phyloP scores from a whole-genome alignment of 1,140 invertebrate species.

The Eupristina koningsbergeri region DNA sequence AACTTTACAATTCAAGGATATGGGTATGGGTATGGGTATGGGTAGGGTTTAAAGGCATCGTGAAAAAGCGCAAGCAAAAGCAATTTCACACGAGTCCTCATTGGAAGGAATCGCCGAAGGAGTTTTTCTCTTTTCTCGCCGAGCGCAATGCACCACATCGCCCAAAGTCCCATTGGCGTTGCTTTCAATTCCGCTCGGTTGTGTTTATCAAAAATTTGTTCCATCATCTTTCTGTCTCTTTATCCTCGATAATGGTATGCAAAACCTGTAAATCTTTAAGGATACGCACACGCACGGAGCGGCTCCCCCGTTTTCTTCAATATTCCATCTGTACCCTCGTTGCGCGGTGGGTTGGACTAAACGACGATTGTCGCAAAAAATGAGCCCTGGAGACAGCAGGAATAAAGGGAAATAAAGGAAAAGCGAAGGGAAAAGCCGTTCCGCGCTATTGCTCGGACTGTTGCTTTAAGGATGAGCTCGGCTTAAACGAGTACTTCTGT shows the following conservation, averaged over 20 bases:
- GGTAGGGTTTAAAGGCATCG: too few species aligned
- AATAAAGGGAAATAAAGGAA: neutral
- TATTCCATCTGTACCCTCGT: neutral
- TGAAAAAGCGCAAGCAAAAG: neutral
- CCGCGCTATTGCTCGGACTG: neutral
- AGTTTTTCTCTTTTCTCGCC: too few species aligned
- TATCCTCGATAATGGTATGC: neutral
- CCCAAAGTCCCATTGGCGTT: conserved; percentile 11
- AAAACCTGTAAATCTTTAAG: conserved; percentile 15
- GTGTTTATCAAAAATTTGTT: neutral
- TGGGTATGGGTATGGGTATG: too few species aligned
- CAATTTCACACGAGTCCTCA: neutral
- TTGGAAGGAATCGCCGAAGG: conserved; percentile 12
- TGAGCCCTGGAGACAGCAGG: conserved; percentile 37
- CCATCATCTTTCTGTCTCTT: too few species aligned
- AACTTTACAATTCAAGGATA: too few species aligned
- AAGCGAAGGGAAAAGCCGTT: neutral
- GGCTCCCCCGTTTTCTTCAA: conserved; percentile 23
- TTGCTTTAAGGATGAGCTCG: conserved; percentile 52
- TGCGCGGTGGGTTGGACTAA: neutral
- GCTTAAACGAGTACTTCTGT: too few species aligned
- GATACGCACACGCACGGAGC: neutral
- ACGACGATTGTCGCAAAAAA: conserved; percentile 40
- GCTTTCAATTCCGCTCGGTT: conserved; percentile 25
- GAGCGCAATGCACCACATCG: neutral